Base-by-base conservation (phyloP, 2,888 invertebrate species). In the Himalopsyche japonica region DNA sequence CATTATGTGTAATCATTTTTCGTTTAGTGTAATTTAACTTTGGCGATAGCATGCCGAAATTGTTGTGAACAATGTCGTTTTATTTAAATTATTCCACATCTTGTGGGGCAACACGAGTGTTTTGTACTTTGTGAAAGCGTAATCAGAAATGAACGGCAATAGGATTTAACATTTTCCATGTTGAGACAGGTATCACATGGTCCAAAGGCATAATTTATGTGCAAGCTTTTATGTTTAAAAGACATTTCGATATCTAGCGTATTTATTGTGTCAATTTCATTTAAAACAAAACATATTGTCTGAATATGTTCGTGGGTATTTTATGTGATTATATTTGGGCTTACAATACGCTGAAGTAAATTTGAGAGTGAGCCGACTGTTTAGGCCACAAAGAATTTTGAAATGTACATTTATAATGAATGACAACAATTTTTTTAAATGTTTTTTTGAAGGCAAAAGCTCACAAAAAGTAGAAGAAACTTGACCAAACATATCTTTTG, bases 1-100 rank as follows among this genome's bases (percentile, higher is more conserved):
- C 70, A 70, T 70, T 70, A 70, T 12, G 70, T 70, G 70, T 70
- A 70, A 70, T 27, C 70, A 70, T 70, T 70, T 70, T 70, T 70
- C 70, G 70, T 70, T 70, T 70, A 70, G 70, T 70, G 70, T 70
- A 70, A 70, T 70, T 70, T 70, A 70, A 70, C 70, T 70, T 70
- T 24, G 30, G 70, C 27, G 70, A 70, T 70, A 70, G 70, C 70
- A 27, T 27, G 20, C 24, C 27, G 70, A 70, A 27, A 70, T 27
- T 27, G 27, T 70, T 70, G 20, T 70, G 30, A 70, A 70, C 30
- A 70, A 70, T 70, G 70, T 70, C 70, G 70, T 70, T 70, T 24
- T 70, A 27, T 70, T 70, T 27, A 12, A 27, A 27, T 27, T 12
- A 70, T 70, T 70, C 27, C 1, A 24, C 70, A 30, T 70, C 70